These are phyloP conservation scores for Hedychridium roseum DNA, from an alignment of 2,888 invertebrate species.

Conservation along the genomic window DNA sequence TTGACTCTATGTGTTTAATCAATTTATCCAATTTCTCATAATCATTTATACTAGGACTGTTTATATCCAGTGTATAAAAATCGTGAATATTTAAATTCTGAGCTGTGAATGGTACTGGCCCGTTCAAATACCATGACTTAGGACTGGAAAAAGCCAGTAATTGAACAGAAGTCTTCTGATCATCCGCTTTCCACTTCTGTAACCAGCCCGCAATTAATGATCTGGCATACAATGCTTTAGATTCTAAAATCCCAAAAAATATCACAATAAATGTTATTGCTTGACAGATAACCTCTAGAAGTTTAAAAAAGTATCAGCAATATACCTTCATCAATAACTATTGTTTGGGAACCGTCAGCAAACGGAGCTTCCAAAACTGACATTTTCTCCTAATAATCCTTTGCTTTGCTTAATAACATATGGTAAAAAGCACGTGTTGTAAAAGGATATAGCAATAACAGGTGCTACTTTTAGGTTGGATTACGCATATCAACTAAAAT, in stretches of 20 bases:
- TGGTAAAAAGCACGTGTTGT: not conserved
- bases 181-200: slow-evolving; percentile 39
- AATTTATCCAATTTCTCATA: slow-evolving; percentile 35
- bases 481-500: not conserved
- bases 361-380: not conserved
- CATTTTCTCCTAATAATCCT: not conserved
- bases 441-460: not conserved
- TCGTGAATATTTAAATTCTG: slow-evolving; percentile 45
- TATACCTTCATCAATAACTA: slow-evolving; percentile 55
- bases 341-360: slow-evolving; percentile 36
- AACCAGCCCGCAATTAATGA: slow-evolving; percentile 54
- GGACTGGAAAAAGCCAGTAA: slow-evolving; percentile 50
- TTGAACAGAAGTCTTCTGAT: slow-evolving; percentile 29
- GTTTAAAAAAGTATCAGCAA: not conserved
- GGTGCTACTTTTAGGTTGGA: not conserved
- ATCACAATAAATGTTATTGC: not conserved
- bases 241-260: too few relatives aligned
- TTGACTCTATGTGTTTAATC: slow-evolving; percentile 24
- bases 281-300: not conserved
- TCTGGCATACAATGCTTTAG: slow-evolving; percentile 40
- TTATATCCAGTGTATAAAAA: slow-evolving; percentile 43
- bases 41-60: slow-evolving; percentile 32
- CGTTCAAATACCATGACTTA: slow-evolving; percentile 33
- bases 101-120: slow-evolving; percentile 27
- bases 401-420: not conserved